Evolutionary conservation across 2,113 vertebrate species (phyloP).

Genomic region (Sterrhoptilus dennistouni): DNA sequence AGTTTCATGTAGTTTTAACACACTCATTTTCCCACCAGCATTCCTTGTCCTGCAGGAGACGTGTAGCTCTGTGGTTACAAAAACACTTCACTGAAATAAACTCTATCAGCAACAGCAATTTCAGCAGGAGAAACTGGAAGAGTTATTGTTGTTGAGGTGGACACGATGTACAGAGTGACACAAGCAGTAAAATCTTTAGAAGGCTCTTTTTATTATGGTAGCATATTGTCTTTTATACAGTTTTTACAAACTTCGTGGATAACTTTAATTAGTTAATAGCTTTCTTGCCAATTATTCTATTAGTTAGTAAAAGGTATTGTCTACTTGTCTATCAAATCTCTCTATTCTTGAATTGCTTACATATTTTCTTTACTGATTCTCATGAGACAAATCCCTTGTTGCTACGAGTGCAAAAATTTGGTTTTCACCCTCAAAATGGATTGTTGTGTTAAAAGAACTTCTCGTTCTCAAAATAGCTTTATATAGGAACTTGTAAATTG

Average conservation of each 20-base stretch:
- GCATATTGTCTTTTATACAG: not conserved
- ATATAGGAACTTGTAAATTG: not conserved
- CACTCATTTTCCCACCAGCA: not conserved
- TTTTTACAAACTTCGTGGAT: not conserved
- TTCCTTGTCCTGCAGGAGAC: not conserved
- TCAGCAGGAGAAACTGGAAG: not conserved
- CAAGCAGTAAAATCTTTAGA: not conserved
- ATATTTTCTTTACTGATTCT: not conserved
- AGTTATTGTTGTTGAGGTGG: not conserved
- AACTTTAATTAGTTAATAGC: not conserved
- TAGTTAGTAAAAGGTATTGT: not conserved
- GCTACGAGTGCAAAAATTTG: not conserved
- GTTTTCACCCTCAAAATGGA: not conserved
- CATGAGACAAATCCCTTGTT: not conserved
- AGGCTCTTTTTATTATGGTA: not conserved
- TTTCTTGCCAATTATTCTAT: not conserved
- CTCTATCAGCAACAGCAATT: not conserved
- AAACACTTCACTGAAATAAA: not conserved
- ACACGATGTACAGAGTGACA: not conserved
- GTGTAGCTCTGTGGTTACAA: not conserved
- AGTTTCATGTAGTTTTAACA: not conserved
- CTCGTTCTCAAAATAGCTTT: not conserved
- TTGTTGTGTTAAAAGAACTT: not conserved
- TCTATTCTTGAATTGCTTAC: not conserved
- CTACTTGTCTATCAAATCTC: not conserved